These are phyloP conservation scores for Boloria selene DNA, from an alignment of 2,888 invertebrate species.

Conservation along the genomic window DNA sequence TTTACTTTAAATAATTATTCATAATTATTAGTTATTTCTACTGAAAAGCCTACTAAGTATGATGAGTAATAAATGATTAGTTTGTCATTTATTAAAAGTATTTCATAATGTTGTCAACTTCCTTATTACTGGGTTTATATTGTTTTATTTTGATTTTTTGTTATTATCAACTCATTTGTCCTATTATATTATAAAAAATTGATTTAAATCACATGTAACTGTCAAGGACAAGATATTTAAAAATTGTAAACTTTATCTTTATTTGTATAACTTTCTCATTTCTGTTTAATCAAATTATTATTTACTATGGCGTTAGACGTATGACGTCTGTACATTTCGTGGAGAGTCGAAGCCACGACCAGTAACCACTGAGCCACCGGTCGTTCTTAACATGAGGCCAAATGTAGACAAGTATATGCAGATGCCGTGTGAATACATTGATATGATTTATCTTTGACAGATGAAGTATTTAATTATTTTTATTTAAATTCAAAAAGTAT, in stretches of 20 bases:
- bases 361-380: constrained; percentile 6
- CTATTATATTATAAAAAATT: no score
- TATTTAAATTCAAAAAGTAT: no score
- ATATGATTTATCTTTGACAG: no score
- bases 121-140: constrained; percentile 1
- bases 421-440: background rate
- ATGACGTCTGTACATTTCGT: background rate
- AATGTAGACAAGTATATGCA: constrained; percentile 2
- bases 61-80: background rate
- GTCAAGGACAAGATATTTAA: constrained; percentile 1
- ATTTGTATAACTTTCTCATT: background rate
- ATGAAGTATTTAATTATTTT: no score
- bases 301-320: constrained; percentile 7
- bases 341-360: background rate
- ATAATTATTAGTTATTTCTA: no score
- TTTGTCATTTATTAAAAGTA: background rate
- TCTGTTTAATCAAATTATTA: constrained; percentile 3
- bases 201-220: background rate
- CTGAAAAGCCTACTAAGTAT: background rate
- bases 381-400: background rate
- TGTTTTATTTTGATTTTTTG: background rate
- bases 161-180: background rate
- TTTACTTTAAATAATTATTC: no score
- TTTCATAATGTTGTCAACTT: constrained; percentile 6
- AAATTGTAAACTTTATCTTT: background rate